phyloP scores from a whole-genome alignment of 2,113 vertebrate genomes.

The Microcebus ravelobensis region DNA sequence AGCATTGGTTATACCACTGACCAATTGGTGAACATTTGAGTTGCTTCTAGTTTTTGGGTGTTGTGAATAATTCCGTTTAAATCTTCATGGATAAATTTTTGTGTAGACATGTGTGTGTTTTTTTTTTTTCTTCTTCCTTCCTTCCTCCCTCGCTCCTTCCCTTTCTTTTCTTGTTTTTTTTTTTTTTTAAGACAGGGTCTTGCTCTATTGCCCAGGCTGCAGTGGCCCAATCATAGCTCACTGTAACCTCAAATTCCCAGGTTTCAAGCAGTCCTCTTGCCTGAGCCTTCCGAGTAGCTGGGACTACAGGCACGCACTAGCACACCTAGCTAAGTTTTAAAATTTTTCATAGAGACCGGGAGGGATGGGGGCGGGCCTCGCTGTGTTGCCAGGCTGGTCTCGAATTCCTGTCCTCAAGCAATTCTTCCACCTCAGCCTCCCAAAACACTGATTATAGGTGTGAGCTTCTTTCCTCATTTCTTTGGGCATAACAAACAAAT shows the following conservation, averaged over 20 bases:
- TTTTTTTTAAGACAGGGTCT: neutral
- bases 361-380: neutral
- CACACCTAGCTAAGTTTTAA: neutral
- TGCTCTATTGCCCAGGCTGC: neutral
- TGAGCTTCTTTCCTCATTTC: neutral
- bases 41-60: neutral
- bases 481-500: neutral
- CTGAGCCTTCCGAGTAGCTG: neutral
- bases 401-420: neutral
- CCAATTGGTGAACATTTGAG: neutral
- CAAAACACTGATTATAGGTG: neutral
- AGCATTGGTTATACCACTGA: neutral
- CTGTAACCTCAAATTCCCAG: neutral
- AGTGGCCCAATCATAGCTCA: neutral
- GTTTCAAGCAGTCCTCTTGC: neutral
- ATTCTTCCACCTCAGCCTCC: neutral
- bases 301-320: neutral
- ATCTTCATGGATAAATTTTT: neutral
- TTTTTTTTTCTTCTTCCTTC: neutral
- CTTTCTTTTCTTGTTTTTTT: too few species aligned
- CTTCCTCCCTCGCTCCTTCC: too few species aligned
- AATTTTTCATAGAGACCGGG: neutral
- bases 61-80: neutral
- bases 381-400: neutral
- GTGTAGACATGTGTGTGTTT: neutral